Evolutionary conservation across 2,888 invertebrate genomes (phyloP).

Genomic region (Drosophila borborema): DNA sequence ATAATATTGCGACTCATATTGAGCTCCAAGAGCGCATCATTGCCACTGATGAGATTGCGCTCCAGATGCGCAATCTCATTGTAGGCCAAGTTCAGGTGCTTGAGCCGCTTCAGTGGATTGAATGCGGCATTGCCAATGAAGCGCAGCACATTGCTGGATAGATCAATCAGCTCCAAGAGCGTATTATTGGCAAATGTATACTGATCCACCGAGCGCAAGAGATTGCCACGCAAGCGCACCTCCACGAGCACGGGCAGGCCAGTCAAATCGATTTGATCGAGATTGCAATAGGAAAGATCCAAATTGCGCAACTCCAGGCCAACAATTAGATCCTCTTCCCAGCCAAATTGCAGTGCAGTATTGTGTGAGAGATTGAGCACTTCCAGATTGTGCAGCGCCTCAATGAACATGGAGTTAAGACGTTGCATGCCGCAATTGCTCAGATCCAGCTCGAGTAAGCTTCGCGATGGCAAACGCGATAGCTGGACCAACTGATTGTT

Average conservation of each 20-base stretch:
- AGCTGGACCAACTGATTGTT: conserved; percentile 86
- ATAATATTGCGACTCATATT: conserved; percentile 89
- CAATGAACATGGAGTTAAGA: conserved; percentile 86
- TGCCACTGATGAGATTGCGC: conserved; percentile 87
- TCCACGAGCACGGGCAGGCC: conserved; percentile 88
- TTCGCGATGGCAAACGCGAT: conserved; percentile 86
- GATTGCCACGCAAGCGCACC: conserved; percentile 88
- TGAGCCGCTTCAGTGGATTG: conserved; percentile 86
- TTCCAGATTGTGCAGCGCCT: conserved; percentile 87
- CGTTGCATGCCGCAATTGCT: conserved; percentile 87
- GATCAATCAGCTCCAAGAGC: conserved; percentile 87
- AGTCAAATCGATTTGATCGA: conserved; percentile 87
- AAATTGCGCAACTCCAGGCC: conserved; percentile 87
- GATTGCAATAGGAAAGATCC: conserved; percentile 88
- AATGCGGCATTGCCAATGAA: conserved; percentile 88
- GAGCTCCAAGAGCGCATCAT: conserved; percentile 87
- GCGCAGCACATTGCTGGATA: conserved; percentile 89
- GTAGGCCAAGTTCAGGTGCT: conserved; percentile 89
- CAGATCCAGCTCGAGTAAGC: conserved; percentile 87
- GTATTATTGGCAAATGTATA: conserved; percentile 88
- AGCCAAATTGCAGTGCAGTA: conserved; percentile 85
- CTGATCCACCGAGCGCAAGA: conserved; percentile 87
- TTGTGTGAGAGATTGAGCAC: conserved; percentile 88
- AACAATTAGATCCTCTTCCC: conserved; percentile 84
- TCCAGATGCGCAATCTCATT: conserved; percentile 88